A percentile compares a stretch with the other conserved stretches of the same genome.
Evolutionary conservation across 2,888 invertebrate genomes (phyloP).

Genomic region (Apodemia zela): DNA sequence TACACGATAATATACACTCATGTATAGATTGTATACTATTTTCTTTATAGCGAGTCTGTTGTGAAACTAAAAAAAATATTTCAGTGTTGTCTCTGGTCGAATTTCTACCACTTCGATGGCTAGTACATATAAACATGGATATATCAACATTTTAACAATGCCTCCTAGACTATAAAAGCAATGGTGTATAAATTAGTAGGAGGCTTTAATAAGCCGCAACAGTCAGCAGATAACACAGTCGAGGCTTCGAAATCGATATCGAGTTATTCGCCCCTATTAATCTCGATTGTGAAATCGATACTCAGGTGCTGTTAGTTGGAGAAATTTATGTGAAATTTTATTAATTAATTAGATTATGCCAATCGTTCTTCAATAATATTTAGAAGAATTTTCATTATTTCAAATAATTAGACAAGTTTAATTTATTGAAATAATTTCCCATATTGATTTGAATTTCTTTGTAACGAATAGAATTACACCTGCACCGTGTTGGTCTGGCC

Average conservation of each 20-base stretch:
- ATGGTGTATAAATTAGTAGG: conserved; percentile 20
- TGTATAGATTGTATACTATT: no score
- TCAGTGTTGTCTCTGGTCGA: no score
- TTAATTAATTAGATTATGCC: background rate
- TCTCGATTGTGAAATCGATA: conserved; percentile 9
- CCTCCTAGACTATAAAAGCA: conserved; percentile 2
- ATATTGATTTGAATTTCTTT: no score
- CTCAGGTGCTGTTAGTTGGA: background rate
- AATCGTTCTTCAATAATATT: background rate
- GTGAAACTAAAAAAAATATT: no score
- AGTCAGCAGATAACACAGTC: conserved; percentile 11
- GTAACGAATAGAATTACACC: no score
- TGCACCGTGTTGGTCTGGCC: no score
- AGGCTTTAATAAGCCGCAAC: conserved; percentile 19
- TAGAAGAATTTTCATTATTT: background rate
- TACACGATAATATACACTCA: no score
- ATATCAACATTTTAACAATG: background rate
- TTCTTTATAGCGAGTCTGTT: no score
- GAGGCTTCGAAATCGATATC: conserved; percentile 8
- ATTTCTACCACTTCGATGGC: no score
- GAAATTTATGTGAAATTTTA: conserved; percentile 1
- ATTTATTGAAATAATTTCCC: background rate
- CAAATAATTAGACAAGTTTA: background rate
- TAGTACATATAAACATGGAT: background rate
- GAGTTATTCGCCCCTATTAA: conserved; percentile 9